These are phyloP conservation scores for Cryptosula pallasiana DNA, from an alignment of 2,888 invertebrate species.

Conservation along the genomic window DNA sequence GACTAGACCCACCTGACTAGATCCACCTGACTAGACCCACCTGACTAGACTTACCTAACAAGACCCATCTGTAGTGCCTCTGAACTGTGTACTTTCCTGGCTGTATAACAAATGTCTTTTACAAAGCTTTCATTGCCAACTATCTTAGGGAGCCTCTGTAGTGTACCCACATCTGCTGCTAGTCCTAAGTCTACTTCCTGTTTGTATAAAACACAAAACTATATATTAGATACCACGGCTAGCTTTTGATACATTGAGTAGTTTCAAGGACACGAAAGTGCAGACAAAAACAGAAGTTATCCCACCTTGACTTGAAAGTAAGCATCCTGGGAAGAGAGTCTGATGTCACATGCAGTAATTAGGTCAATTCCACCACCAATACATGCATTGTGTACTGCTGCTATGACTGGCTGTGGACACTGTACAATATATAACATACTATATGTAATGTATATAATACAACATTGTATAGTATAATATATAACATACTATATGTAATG, in stretches of 20 bases:
- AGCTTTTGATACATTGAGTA: no score
- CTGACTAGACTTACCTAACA: slow-evolving; percentile 66
- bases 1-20: no score
- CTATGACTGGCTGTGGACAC: slow-evolving; percentile 85
- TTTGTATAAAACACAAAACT: no score
- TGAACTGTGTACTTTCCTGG: slow-evolving; percentile 69
- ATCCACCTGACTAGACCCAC: no score
- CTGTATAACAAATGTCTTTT: slow-evolving; percentile 82
- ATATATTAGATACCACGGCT: no score
- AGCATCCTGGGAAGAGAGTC: slow-evolving; percentile 82
- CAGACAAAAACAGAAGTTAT: no score
- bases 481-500: no score
- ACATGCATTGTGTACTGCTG: slow-evolving; percentile 79
- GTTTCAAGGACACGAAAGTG: no score
- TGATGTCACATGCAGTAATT: slow-evolving; percentile 81
- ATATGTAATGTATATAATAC: no score
- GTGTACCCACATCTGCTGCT: slow-evolving; percentile 89
- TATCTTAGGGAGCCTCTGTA: slow-evolving; percentile 86
- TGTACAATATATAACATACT: no score
- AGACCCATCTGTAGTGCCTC: slow-evolving; percentile 79
- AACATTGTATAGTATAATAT: no score
- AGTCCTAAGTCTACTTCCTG: slow-evolving; percentile 63
- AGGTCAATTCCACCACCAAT: slow-evolving; percentile 88
- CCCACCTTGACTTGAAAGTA: slow-evolving; percentile 78
- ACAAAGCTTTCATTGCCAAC: slow-evolving; percentile 81